Base-by-base conservation (phyloP, 2,113 vertebrate species). In the Acanthisitta chloris region DNA sequence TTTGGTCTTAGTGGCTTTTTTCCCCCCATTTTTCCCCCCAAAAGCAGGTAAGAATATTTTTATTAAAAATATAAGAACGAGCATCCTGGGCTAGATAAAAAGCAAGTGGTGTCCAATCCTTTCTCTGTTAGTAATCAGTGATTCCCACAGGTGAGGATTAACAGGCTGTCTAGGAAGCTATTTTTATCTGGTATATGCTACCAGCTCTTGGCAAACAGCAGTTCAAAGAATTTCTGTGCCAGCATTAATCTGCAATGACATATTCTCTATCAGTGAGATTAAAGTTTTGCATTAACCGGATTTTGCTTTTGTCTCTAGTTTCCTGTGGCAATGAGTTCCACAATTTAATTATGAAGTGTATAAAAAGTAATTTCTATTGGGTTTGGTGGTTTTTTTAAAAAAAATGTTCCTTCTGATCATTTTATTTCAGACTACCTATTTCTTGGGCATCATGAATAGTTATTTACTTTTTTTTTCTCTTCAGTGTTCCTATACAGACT, bases 11-110 rank as follows among this genome's bases (percentile, higher is more conserved):
- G n/a, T 46, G 29, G 14, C 2, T 40, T 42, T 18, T 33, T 33
- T 12, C n/a, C n/a, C n/a, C n/a, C n/a, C n/a, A n/a, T 49, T 65
- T 42, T 31, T 2, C 2, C 1, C 13, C 16, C 3, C 12, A n/a
- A 23, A 49, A 57, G 15, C 46, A 12, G 6, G 3, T 62, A 64
- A 82, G 49, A 66, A 36, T 58, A 49, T 11, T 54, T 14, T 38
- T 92, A 51, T 29, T 64, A 51, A 86, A 86, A 91, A 51, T 14
- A 25, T 5, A 69, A 86, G 29, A 83, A 33, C 14, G 48, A 61
- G 4, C 11, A 54, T 52, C 23, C 45, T 70, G 36, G 4, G 24
- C 38, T 58, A 62, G 25, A 80, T 52, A 51, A 67, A 90, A 92
- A 65, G 3, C 21, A 61, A 48, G 20, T 20, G 70, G 49, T 25